phyloP scores from a whole-genome alignment of 2,888 invertebrate genomes.

The Aphidoletes aphidimyza region DNA sequence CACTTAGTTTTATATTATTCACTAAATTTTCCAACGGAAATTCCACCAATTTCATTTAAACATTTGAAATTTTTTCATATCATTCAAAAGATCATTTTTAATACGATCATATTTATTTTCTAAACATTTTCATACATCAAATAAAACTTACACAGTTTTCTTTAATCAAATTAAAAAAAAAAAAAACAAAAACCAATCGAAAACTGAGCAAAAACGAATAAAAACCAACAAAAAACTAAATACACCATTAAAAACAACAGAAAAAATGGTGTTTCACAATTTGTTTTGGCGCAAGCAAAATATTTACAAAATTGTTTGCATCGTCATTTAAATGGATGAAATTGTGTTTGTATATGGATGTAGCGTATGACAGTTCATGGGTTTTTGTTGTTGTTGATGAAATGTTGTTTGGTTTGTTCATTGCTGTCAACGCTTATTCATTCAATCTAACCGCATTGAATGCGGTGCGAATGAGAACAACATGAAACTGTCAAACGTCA shows the following conservation, averaged over 20 bases:
- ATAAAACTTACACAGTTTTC: not conserved
- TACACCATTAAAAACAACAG: too few relatives aligned
- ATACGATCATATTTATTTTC: not conserved
- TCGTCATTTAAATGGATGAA: constrained; percentile 21
- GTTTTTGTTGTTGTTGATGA: too few relatives aligned
- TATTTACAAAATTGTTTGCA: not conserved
- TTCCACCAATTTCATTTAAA: not conserved
- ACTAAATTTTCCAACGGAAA: too few relatives aligned
- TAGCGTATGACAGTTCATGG: too few relatives aligned
- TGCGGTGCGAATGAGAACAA: too few relatives aligned
- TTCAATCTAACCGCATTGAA: too few relatives aligned
- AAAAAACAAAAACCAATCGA: too few relatives aligned
- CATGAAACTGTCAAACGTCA: too few relatives aligned
- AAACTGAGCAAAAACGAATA: too few relatives aligned
- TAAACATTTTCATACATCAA: not conserved
- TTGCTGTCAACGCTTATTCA: too few relatives aligned
- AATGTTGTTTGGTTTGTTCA: too few relatives aligned
- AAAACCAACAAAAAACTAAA: not conserved
- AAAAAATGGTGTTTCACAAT: too few relatives aligned
- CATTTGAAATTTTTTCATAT: not conserved
- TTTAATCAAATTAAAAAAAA: not conserved
- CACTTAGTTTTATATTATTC: not conserved
- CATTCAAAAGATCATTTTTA: not conserved
- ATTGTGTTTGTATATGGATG: not conserved
- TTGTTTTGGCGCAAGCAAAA: not conserved